These are phyloP conservation scores for Ennomos erosarius DNA, from an alignment of 2,888 invertebrate species.

Conservation along the genomic window DNA sequence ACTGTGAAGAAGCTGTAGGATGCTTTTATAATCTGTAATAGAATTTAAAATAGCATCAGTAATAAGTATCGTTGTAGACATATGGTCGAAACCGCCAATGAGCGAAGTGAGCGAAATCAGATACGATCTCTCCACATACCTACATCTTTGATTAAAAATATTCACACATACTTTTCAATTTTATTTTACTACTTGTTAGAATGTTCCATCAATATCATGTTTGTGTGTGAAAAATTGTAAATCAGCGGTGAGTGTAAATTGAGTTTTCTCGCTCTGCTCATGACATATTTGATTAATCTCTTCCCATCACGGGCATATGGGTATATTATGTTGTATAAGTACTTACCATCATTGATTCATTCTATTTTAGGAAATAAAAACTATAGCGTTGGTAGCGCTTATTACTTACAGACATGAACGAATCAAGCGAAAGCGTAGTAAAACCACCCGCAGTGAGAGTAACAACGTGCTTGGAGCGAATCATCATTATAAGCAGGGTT, in stretches of 20 bases:
- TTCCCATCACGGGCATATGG: no score
- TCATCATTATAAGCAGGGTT: slow-evolving; percentile 62
- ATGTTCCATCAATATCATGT: no score
- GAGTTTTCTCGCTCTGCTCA: no score
- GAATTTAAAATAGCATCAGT: not conserved
- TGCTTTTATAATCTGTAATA: slow-evolving; percentile 67
- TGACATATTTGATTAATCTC: no score
- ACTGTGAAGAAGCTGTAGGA: slow-evolving; percentile 73
- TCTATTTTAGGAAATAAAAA: not conserved
- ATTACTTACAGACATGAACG: slow-evolving; percentile 68
- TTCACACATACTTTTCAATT: no score
- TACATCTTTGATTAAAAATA: no score
- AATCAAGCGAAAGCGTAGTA: slow-evolving; percentile 68
- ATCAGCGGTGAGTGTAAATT: no score
- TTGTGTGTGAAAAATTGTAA: no score
- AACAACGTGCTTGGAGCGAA: slow-evolving; percentile 57
- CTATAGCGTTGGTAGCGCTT: slow-evolving; percentile 35
- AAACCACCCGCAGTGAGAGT: slow-evolving; percentile 72
- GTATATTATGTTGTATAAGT: not conserved
- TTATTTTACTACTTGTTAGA: no score
- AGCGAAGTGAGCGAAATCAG: not conserved
- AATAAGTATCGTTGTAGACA: not conserved
- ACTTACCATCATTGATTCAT: no score
- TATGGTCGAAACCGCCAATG: not conserved
- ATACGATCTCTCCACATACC: no score